phyloP scores from a whole-genome alignment of 64 coral and sea anemone genomes.

The Montipora cactus region DNA sequence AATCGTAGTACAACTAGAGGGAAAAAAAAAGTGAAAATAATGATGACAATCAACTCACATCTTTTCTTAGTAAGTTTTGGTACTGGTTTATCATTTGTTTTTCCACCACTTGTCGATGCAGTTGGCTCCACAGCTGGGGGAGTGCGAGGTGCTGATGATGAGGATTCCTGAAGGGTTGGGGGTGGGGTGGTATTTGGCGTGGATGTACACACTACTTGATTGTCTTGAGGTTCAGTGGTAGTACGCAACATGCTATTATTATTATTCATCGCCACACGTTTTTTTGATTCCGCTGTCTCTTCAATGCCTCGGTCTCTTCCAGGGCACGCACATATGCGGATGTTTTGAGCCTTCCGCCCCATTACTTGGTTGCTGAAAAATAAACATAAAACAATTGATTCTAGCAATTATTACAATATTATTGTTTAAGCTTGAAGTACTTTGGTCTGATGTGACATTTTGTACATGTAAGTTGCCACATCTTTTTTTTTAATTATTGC shows the following conservation, averaged over 20 bases:
- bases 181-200: conserved; percentile 32
- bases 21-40: neutral
- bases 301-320: conserved; percentile 82
- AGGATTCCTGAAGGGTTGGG: neutral
- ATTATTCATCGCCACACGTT: neutral
- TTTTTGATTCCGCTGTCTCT: conserved; percentile 68
- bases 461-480: no score
- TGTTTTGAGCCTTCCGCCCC: conserved; percentile 76
- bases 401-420: neutral
- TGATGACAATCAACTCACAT: conserved; percentile 41
- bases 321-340: conserved; percentile 87
- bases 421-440: no score
- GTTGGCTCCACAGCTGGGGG: conserved; percentile 16
- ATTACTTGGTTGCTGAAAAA: conserved; percentile 47
- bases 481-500: no score
- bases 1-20: neutral
- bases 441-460: no score
- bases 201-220: neutral
- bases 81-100: neutral
- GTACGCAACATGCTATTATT: neutral
- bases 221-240: neutral
- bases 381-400: neutral
- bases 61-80: conserved; percentile 71
- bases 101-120: conserved; percentile 29
- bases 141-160: conserved; percentile 10